phyloP scores from a whole-genome alignment of 2,888 invertebrate species.

The Gymnoscelis rufifasciata region DNA sequence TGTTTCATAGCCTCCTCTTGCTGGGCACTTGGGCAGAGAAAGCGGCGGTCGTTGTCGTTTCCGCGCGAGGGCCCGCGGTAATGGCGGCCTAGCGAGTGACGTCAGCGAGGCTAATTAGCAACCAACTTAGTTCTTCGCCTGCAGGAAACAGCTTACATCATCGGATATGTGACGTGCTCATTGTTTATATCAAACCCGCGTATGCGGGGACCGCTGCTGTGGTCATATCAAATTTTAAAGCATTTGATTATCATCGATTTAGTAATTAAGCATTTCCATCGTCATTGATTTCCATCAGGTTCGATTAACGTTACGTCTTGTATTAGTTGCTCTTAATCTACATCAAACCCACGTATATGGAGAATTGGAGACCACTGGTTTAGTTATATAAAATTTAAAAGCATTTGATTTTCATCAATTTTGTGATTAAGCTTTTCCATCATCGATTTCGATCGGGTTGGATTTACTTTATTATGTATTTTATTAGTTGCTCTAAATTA shows the following conservation, averaged over 20 bases:
- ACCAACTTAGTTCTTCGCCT: constrained; percentile 53
- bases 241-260: background rate
- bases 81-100: constrained; percentile 62
- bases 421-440: no score
- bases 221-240: background rate
- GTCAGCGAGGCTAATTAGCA: constrained; percentile 70
- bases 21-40: constrained; percentile 57
- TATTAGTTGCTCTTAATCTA: no score
- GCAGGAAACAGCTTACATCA: constrained; percentile 73
- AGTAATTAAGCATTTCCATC: no score
- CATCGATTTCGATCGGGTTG: no score
- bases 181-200: constrained; percentile 36
- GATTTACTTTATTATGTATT: no score
- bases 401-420: no score
- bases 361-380: no score
- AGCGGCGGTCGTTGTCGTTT: constrained; percentile 76
- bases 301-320: no score
- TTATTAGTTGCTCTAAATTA: no score
- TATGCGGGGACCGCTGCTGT: background rate
- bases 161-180: constrained; percentile 54
- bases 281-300: no score
- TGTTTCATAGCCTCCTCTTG: constrained; percentile 25
- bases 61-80: constrained; percentile 71
- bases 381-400: no score
- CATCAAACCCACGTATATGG: no score